phyloP scores from a whole-genome alignment of 1,140 invertebrate genomes.

The Hormaphis cornu region DNA sequence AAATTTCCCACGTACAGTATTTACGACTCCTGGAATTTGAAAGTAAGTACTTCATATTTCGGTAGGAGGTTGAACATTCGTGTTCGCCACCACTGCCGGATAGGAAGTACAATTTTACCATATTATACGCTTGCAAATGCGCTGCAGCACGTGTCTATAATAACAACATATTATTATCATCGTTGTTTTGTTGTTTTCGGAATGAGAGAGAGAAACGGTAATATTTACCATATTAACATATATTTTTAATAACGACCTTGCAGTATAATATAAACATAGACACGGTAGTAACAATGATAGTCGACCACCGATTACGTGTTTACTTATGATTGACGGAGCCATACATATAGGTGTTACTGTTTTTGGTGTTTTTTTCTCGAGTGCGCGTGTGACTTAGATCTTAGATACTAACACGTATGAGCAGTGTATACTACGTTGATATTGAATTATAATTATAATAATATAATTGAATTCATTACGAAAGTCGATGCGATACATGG shows the following conservation, averaged over 20 bases:
- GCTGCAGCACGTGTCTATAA: background rate
- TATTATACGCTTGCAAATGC: background rate
- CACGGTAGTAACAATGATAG: too few relatives aligned
- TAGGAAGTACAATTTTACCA: too few relatives aligned
- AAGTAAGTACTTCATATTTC: too few relatives aligned
- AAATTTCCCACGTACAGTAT: too few relatives aligned
- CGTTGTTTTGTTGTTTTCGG: background rate
- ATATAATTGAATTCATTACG: conserved; percentile 32
- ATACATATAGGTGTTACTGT: conserved; percentile 19
- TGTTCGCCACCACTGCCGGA: too few relatives aligned
- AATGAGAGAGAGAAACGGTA: background rate
- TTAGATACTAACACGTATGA: background rate
- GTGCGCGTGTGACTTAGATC: background rate
- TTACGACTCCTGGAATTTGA: too few relatives aligned
- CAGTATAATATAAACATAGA: too few relatives aligned
- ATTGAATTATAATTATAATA: too few relatives aligned
- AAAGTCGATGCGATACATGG: conserved; percentile 19
- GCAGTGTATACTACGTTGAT: too few relatives aligned
- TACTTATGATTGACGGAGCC: conserved; percentile 20
- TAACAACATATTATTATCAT: too few relatives aligned
- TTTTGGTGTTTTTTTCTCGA: background rate
- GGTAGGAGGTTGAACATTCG: too few relatives aligned
- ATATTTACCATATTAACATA: conserved; percentile 27
- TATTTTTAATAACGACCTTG: conserved; percentile 25
- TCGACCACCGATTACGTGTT: conserved; percentile 26